Conservation (phyloP, 2,888 invertebrate species). For the Caenorhabditis sp. region DNA sequence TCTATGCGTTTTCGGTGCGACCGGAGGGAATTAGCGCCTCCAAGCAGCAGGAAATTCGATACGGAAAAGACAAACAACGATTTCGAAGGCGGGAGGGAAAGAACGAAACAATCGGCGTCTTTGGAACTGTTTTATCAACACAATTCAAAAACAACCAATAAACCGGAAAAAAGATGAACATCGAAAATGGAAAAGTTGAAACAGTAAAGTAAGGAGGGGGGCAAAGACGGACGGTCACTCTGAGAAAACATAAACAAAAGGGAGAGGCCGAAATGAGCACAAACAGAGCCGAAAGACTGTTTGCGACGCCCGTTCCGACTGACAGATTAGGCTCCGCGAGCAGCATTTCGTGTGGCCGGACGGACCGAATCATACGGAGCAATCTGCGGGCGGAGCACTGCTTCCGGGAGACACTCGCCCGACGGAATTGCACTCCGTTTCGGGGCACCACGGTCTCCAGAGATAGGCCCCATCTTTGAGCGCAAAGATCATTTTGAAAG, state of each 20-base stretch:
- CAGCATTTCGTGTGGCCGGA: slow-evolving; percentile 2
- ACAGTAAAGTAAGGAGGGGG: no score
- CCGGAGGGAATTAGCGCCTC: slow-evolving; percentile 3
- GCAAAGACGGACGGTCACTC: slow-evolving; percentile 3
- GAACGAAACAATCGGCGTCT: not conserved
- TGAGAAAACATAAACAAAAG: slow-evolving; percentile 3
- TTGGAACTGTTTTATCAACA: not conserved
- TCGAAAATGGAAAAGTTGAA: not conserved
- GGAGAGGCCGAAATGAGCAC: slow-evolving; percentile 23
- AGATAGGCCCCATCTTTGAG: no score
- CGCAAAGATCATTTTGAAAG: no score
- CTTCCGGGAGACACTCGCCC: no score
- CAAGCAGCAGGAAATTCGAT: slow-evolving; percentile 26
- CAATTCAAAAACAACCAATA: not conserved
- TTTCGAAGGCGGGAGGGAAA: not conserved
- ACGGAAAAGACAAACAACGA: slow-evolving; percentile 21
- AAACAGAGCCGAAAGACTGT: slow-evolving; percentile 7
- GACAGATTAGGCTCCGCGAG: slow-evolving; percentile 30
- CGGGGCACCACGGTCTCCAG: no score
- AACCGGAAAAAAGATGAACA: not conserved
- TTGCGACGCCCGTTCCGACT: slow-evolving; percentile 6
- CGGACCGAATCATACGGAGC: not conserved
- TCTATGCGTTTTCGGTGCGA: not conserved
- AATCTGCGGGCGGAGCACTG: no score
- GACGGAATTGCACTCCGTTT: no score